phyloP scores from a whole-genome alignment of 1,140 invertebrate species.

The Drosophila tropicalis region DNA sequence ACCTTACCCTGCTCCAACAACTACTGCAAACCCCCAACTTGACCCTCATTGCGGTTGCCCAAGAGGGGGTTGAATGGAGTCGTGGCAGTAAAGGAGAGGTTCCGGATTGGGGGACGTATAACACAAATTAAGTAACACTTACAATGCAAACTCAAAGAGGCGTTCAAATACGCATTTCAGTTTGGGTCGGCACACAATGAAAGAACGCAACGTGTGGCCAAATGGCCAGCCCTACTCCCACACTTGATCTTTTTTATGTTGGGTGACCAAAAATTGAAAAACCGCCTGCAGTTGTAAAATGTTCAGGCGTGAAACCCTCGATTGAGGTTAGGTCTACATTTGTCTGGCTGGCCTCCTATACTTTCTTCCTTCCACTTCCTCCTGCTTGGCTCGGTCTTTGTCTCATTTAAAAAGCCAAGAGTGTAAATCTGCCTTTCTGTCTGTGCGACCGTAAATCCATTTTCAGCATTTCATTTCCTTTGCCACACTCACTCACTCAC shows the following conservation, averaged over 20 bases:
- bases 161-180: conserved; percentile 70
- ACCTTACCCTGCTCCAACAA: background rate
- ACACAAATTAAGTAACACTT: conserved; percentile 79
- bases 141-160: conserved; percentile 54
- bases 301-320: conserved; percentile 78
- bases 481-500: no score
- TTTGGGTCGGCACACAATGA: conserved; percentile 58
- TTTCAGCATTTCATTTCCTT: conserved; percentile 25
- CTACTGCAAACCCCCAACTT: background rate
- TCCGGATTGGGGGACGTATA: background rate
- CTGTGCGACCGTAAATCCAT: conserved; percentile 41
- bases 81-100: conserved; percentile 49
- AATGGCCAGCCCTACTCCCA: conserved; percentile 17
- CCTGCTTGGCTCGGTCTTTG: background rate
- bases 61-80: conserved; percentile 60
- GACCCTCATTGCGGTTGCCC: conserved; percentile 46
- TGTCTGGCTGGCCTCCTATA: background rate
- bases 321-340: conserved; percentile 60
- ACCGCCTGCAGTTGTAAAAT: conserved; percentile 81
- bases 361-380: background rate
- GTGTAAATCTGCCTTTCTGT: conserved; percentile 67
- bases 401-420: conserved; percentile 73
- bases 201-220: conserved; percentile 53
- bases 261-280: conserved; percentile 76
- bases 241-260: conserved; percentile 51